Percentiles rank a stretch among this genome's conserved stretches.
phyloP scores from a whole-genome alignment of 2,888 invertebrate species.

The Cryptosula pallasiana region DNA sequence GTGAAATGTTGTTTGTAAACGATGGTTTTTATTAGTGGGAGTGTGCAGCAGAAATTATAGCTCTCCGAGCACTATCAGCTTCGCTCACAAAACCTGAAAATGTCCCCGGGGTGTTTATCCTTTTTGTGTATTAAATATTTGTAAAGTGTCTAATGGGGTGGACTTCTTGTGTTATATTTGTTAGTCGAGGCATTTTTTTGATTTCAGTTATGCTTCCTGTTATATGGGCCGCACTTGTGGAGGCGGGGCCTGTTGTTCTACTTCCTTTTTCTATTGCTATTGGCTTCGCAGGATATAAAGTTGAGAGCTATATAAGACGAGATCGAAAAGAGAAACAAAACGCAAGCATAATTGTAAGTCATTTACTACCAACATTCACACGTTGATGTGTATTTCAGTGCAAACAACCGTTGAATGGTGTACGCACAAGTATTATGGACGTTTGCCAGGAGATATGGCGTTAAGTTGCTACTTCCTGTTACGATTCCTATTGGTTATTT shows the following conservation, averaged over 20 bases:
- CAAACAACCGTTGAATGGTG: neutral
- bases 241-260: constrained; percentile 9
- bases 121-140: too few species aligned
- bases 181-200: too few species aligned
- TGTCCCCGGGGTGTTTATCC: too few species aligned
- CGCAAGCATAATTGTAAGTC: constrained; percentile 3
- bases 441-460: neutral
- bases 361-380: neutral
- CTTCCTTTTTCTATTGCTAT: constrained; percentile 15
- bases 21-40: too few species aligned
- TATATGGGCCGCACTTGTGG: neutral
- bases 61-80: too few species aligned
- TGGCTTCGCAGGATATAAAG: constrained; percentile 14
- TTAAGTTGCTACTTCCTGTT: neutral
- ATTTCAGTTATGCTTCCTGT: constrained; percentile 1
- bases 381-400: neutral
- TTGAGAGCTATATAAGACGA: neutral
- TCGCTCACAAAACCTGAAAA: too few species aligned
- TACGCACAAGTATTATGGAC: neutral
- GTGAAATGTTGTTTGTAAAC: too few species aligned
- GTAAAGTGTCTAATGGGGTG: too few species aligned
- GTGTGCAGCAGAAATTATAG: too few species aligned
- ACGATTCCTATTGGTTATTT: neutral
- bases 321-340: neutral
- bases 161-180: too few species aligned